Evolutionary conservation across 30 jellyfish, hydroid and myxozoan genomes (phyloP).

Genomic region (Cassiopea andromeda): DNA sequence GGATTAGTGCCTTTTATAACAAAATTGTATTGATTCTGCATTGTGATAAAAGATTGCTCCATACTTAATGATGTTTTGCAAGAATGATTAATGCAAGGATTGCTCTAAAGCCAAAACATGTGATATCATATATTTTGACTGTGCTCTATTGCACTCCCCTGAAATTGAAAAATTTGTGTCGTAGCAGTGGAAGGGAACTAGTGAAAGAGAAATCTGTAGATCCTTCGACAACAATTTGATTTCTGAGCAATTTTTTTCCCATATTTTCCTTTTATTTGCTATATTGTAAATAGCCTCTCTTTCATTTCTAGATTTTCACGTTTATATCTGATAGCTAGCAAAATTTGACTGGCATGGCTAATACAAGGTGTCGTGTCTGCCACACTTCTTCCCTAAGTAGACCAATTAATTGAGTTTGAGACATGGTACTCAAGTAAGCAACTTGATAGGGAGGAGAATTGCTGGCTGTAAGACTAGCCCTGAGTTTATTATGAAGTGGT

Average conservation of each 20-base stretch:
- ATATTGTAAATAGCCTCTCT: constrained; percentile 22
- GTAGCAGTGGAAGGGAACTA: constrained; percentile 30
- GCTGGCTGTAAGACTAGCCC: neutral
- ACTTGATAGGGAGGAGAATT: neutral
- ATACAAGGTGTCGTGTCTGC: constrained; percentile 32
- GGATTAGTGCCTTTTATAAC: constrained; percentile 1
- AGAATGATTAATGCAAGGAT: constrained; percentile 48
- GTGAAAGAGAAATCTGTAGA: neutral
- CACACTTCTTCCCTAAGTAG: neutral
- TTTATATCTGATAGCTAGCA: constrained; percentile 3
- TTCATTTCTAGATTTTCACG: constrained; percentile 1
- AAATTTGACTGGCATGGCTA: constrained; percentile 10
- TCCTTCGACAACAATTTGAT: neutral
- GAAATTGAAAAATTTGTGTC: constrained; percentile 38
- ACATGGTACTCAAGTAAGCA: constrained; percentile 20
- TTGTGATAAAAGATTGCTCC: constrained; percentile 37
- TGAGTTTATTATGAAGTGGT: no score
- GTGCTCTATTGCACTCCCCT: constrained; percentile 21
- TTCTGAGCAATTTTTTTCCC: constrained; percentile 14
- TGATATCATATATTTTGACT: constrained; percentile 34
- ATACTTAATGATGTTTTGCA: constrained; percentile 42
- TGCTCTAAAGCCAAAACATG: constrained; percentile 40
- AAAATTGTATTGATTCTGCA: constrained; percentile 57
- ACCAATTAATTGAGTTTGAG: constrained; percentile 18
- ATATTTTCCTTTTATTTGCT: constrained; percentile 7